Percentiles rank a stretch among this genome's conserved stretches.
Evolutionary conservation across 2,888 invertebrate genomes (phyloP).

Genomic region (Lasioglossum marginatum): DNA sequence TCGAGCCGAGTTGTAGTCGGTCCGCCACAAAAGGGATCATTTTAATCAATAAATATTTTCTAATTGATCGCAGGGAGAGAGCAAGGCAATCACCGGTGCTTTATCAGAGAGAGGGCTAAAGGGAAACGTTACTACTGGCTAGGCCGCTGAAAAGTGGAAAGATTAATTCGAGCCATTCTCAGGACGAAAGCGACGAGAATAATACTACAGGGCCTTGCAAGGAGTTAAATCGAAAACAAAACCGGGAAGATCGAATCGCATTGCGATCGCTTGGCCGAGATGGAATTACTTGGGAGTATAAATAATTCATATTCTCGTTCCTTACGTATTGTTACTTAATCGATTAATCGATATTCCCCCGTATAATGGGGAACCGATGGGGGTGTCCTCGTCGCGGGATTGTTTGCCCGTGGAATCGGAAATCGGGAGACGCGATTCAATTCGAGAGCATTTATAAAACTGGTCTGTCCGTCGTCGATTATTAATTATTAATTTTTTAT

Average conservation of each 20-base stretch:
- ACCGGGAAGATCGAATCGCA: neutral
- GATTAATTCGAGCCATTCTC: conserved; percentile 14
- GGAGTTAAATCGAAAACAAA: conserved; percentile 17
- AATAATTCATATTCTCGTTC: conserved; percentile 54
- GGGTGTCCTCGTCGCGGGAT: conserved; percentile 22
- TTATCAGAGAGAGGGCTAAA: neutral
- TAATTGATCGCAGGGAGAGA: neutral
- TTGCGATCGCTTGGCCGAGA: conserved; percentile 13
- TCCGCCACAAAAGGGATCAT: neutral
- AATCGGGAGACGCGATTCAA: conserved; percentile 30
- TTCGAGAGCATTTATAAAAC: conserved; percentile 30
- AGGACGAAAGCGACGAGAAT: neutral
- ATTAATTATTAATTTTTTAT: conserved; percentile 27
- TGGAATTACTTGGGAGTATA: conserved; percentile 51
- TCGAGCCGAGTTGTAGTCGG: neutral
- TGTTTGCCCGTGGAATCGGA: conserved; percentile 44
- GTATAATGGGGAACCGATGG: conserved; percentile 43
- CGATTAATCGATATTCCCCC: conserved; percentile 60
- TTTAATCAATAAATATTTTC: conserved; percentile 1
- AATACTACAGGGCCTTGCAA: neutral
- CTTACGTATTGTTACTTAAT: conserved; percentile 53
- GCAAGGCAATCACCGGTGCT: neutral
- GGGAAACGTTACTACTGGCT: neutral
- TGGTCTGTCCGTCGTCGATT: neutral
- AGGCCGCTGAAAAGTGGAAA: neutral